Conservation (phyloP, 2,797 vertebrate species). For the Sebastes miniatus region DNA sequence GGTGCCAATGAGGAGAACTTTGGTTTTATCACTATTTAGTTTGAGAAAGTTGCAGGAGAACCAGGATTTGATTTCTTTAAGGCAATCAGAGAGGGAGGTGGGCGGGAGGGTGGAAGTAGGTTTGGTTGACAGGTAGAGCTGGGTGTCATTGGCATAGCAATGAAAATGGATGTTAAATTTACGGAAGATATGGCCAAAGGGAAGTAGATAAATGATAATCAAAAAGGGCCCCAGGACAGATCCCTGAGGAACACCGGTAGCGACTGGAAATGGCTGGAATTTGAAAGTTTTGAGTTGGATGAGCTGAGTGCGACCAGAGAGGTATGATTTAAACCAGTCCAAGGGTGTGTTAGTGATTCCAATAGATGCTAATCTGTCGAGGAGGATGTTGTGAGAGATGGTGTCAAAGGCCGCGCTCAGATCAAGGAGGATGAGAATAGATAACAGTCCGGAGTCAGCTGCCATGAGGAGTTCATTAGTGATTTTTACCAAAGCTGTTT, state of each 20-base stretch:
- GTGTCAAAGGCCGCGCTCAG: too few species aligned
- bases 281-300: background rate
- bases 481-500: too few species aligned
- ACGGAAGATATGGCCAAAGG: background rate
- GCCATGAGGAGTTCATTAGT: background rate
- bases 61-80: background rate
- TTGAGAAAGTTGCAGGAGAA: background rate
- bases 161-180: too few species aligned
- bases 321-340: background rate
- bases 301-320: background rate
- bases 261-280: background rate
- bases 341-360: background rate
- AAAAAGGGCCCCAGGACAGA: too few species aligned
- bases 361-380: background rate
- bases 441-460: background rate
- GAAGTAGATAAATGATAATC: background rate
- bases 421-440: too few species aligned
- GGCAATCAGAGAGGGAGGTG: too few species aligned
- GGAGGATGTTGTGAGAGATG: background rate
- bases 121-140: too few species aligned
- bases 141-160: too few species aligned
- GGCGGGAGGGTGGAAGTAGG: too few species aligned
- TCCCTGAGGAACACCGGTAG: background rate
- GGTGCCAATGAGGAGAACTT: too few species aligned
- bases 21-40: background rate